A percentile compares a stretch with the other conserved stretches of the same genome.
phyloP scores from a whole-genome alignment of 1,140 invertebrate genomes.

The Drosophila nigromelanica region DNA sequence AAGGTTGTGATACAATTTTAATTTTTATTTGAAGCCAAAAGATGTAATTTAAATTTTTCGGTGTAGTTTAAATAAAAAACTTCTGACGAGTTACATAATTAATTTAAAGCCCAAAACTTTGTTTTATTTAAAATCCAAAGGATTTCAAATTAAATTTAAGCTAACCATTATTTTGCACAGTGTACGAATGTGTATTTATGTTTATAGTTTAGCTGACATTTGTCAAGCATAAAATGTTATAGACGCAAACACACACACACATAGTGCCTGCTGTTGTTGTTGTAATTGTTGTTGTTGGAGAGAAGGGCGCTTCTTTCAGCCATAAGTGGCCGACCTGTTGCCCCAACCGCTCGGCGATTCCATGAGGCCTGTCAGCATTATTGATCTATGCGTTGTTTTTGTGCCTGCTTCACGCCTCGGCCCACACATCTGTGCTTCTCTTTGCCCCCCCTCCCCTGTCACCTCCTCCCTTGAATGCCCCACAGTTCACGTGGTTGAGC shows the following conservation, averaged over 20 bases:
- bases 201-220: constrained; percentile 60
- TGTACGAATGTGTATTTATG: not conserved
- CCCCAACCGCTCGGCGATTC: constrained; percentile 4
- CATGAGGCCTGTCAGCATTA: constrained; percentile 65
- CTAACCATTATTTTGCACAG: not conserved
- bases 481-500: constrained; percentile 33
- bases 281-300: constrained; percentile 14
- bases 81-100: not conserved
- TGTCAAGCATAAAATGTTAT: constrained; percentile 64
- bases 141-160: not conserved
- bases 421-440: constrained; percentile 55
- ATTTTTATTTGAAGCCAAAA: too few species aligned
- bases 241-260: constrained; percentile 22
- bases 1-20: too few species aligned
- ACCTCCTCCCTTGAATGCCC: constrained; percentile 10
- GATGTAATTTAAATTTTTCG: too few species aligned
- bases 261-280: not conserved
- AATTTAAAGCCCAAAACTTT: not conserved
- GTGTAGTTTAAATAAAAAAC: too few species aligned
- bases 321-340: too few species aligned
- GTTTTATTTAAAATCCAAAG: not conserved
- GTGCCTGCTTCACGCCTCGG: constrained; percentile 61
- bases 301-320: constrained; percentile 63
- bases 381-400: constrained; percentile 73
- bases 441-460: not conserved